Base-by-base conservation (phyloP, 2,113 vertebrate genomes). In the Bolborhynchus lineola region DNA sequence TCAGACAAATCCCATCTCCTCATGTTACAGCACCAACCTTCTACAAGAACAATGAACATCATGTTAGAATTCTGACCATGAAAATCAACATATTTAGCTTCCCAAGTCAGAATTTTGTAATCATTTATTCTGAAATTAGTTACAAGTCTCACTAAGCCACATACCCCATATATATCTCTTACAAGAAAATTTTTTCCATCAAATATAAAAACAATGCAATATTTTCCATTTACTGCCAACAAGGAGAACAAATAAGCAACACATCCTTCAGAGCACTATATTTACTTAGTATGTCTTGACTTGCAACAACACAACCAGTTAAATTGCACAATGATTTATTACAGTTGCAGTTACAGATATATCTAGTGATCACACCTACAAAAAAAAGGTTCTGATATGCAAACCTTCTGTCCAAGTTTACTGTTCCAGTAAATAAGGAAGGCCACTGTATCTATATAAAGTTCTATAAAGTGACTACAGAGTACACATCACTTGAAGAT, bases 201-300 rank as follows among this genome's bases (percentile, higher is more conserved):
- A 91, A 90, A 94, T 69, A 82, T 14, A 64, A 67, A 92, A 80
- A 18, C 21, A 64, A 52, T 39, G 83, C 47, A 85, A 89, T 70
- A 69, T 89, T 93, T 93, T 95, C 76, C 79, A 89, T 76, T 69
- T 96, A 72, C 71, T 93, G 21, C 53, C 75, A 96, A 95, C 77
- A 85, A 92, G 67, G 64, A 71, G 59, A 93, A 72, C 13, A 91
- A 94, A 85, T 59, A 91, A 92, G 42, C 35, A 88, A 11, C 28
- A 24, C 74, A 59, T 82, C 82, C 67, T 93, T 50, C 35, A 94
- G 59, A 86, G 55, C 93, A 87, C n/a, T 53, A 62, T 65, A 75
- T 92, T 83, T 92, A 59, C 55, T 94, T 31, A 71, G 94, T 67
- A 80, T 65, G 68, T 37, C 39, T 64, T 46, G 33, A 42, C 75